phyloP scores from a whole-genome alignment of 2,888 invertebrate species.

The Morpho achilles region DNA sequence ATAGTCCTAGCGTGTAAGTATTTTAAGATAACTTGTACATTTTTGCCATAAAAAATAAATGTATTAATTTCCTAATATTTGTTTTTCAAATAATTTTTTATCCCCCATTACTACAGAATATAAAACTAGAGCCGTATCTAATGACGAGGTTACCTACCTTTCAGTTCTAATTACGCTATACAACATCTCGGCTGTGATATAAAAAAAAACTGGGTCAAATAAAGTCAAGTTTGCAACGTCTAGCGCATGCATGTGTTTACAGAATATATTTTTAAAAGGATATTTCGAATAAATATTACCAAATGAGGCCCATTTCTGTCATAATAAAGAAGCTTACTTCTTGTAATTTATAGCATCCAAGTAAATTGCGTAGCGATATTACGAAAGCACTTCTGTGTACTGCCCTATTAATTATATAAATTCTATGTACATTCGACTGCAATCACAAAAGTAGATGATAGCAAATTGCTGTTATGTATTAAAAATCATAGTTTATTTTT shows the following conservation, averaged over 20 bases:
- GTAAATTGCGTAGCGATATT: not conserved
- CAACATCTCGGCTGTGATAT: conserved; percentile 6
- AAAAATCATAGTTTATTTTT: too few relatives aligned
- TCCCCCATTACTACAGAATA: not conserved
- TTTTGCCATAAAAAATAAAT: too few relatives aligned
- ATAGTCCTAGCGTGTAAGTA: too few relatives aligned
- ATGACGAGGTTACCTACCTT: conserved; percentile 14
- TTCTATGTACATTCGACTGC: not conserved
- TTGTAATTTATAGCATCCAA: not conserved
- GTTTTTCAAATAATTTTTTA: too few relatives aligned
- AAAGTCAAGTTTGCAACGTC: conserved; percentile 7
- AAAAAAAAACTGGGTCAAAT: conserved; percentile 5
- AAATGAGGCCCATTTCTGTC: conserved; percentile 2
- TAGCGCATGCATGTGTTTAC: conserved; percentile 4
- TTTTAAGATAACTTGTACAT: too few relatives aligned
- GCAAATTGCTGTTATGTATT: too few relatives aligned
- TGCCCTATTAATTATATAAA: too few relatives aligned
- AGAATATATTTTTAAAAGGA: not conserved
- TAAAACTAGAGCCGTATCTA: conserved; percentile 12
- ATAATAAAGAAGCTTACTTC: not conserved
- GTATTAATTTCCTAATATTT: too few relatives aligned
- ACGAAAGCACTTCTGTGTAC: too few relatives aligned
- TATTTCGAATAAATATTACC: conserved; percentile 6
- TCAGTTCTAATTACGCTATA: conserved; percentile 17
- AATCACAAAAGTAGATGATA: too few relatives aligned